Base-by-base conservation (phyloP, 1,140 invertebrate species). In the Drosophila pruinosa region DNA sequence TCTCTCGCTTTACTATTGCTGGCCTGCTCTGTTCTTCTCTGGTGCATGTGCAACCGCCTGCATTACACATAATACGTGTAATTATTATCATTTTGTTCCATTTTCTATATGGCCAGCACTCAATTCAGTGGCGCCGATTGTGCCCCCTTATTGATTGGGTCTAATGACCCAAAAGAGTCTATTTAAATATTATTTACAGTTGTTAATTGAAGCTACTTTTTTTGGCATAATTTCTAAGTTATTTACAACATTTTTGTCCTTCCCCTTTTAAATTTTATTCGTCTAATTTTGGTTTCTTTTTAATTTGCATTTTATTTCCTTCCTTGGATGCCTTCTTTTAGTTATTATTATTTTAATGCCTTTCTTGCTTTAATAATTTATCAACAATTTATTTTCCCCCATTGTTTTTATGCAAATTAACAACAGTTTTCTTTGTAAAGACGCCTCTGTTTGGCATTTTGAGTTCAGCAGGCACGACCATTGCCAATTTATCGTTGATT, bases 51-150 rank as follows among this genome's bases (percentile, higher is more conserved):
- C 48, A 63, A 79, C 72, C 36, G 64, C 81, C 26, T 64, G 81
- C 64, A 86, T 81, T 88, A 88, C 77, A 78, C 74, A 86, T 86
- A 85, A 86, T 85, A 85, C 70, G 72, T 83, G 82, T 88, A 86
- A 86, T 86, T 86, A 86, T 86, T 86, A 88, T 86, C 77, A 80
- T 86, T 86, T 81, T 81, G 77, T 61, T 62, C 65, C 73, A 67
- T 71, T 75, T 81, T 65, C 65, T 63, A 76, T 69, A 65, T 85
- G 41, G 26, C 8, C 64, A 45, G 45, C 17, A 34, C 36, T n/a
- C 26, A 68, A 39, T 28, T 4, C 53, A 70, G 43, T 34, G 52
- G 39, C 59, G 31, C 36, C 22, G 14, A 6, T 3, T 22, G 12
- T 6, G 26, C 10, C 26, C 21, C 14, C 28, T 12, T 38, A 28